phyloP scores from a whole-genome alignment of 2,888 invertebrate species.

The Habrosyne pyritoides region DNA sequence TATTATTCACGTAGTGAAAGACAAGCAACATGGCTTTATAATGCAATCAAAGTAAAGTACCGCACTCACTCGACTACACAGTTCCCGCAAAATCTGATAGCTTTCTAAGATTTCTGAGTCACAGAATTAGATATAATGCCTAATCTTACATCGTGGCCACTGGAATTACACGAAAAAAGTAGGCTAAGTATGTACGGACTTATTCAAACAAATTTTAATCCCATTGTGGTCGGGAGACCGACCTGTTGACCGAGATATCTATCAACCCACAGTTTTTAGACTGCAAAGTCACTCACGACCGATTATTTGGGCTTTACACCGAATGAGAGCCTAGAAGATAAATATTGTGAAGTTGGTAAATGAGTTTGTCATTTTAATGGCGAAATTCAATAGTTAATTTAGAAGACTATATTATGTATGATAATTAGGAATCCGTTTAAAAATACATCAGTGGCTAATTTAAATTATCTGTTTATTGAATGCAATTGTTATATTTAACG shows the following conservation, averaged over 20 bases:
- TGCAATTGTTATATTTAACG: neutral
- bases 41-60: neutral
- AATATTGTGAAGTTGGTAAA: neutral
- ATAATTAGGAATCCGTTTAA: neutral
- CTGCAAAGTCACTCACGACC: neutral
- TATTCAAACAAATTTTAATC: conserved; percentile 8
- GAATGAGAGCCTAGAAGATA: neutral
- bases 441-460: neutral
- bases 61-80: neutral
- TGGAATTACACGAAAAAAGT: conserved; percentile 7
- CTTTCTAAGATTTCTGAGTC: conserved; percentile 3
- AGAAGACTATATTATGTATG: neutral
- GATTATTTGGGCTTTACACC: neutral
- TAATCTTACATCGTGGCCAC: conserved; percentile 4
- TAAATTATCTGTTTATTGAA: neutral
- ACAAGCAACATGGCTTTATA: neutral
- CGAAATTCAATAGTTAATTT: neutral
- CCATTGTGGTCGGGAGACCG: conserved; percentile 5
- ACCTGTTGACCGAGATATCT: conserved; percentile 1
- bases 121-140: neutral
- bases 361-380: neutral
- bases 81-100: conserved; percentile 1
- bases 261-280: neutral
- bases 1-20: neutral
- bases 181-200: conserved; percentile 5